Conservation (phyloP, 2,113 vertebrate species). For the Triplophysa dalaica region DNA sequence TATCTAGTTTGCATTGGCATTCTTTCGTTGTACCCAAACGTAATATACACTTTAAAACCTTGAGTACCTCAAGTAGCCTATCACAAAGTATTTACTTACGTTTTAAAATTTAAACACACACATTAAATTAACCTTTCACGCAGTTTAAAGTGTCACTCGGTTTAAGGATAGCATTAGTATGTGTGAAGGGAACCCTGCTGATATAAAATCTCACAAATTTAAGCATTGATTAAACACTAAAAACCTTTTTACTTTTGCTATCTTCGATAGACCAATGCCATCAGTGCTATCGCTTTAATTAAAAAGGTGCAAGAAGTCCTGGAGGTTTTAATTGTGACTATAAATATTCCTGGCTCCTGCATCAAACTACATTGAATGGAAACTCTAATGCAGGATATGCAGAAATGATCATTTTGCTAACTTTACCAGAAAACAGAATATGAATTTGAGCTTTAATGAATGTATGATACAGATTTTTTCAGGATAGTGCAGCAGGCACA, state of each 20-base stretch:
- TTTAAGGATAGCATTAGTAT: constrained; percentile 30
- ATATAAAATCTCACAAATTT: constrained; percentile 31
- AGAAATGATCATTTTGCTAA: background rate
- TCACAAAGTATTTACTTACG: background rate
- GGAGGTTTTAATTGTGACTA: constrained; percentile 33
- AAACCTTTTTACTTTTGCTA: constrained; percentile 23
- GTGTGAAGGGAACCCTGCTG: constrained; percentile 26
- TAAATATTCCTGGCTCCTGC: constrained; percentile 21
- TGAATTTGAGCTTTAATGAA: constrained; percentile 25
- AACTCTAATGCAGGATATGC: constrained; percentile 5
- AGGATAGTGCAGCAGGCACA: constrained; percentile 2
- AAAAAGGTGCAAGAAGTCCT: constrained; percentile 32
- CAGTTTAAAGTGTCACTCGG: constrained; percentile 14
- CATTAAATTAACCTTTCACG: background rate
- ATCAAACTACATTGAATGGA: constrained; percentile 11
- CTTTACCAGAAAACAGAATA: constrained; percentile 4
- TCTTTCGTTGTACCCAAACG: too few species aligned
- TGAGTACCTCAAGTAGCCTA: background rate
- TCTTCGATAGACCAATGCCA: constrained; percentile 30
- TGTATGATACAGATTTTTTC: constrained; percentile 11
- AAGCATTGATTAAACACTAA: constrained; percentile 44
- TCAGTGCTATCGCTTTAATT: constrained; percentile 33
- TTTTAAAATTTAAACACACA: background rate
- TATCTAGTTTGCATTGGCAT: too few species aligned
- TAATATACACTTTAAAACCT: too few species aligned